Evolutionary conservation across 2,113 vertebrate genomes (phyloP).

Genomic region (Paramormyrops kingsleyae): DNA sequence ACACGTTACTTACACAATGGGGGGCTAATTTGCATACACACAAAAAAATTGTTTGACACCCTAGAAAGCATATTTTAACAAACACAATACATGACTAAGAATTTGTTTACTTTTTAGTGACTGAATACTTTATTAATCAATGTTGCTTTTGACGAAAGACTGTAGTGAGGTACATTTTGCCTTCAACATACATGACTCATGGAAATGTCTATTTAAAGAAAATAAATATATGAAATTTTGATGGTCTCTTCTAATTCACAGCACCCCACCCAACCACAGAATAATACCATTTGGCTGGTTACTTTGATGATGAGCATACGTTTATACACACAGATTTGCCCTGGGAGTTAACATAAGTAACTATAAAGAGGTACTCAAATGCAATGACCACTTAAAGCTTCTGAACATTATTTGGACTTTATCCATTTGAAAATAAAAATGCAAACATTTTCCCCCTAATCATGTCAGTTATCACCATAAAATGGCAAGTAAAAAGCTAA

Average conservation of each 20-base stretch:
- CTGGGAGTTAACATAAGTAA: neutral
- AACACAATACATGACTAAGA: neutral
- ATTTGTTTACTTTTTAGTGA: neutral
- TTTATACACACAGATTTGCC: neutral
- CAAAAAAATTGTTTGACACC: neutral
- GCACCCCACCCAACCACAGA: too few relatives aligned
- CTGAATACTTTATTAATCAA: neutral
- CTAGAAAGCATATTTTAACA: neutral
- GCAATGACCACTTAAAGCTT: neutral
- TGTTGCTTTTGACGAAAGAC: neutral
- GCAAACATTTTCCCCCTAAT: neutral
- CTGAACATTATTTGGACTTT: neutral
- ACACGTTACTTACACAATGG: neutral
- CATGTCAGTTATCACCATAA: neutral
- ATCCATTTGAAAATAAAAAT: neutral
- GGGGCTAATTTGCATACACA: neutral
- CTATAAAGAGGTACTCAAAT: neutral
- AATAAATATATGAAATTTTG: too few relatives aligned
- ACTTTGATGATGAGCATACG: neutral
- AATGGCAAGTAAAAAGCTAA: neutral
- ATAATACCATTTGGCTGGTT: neutral
- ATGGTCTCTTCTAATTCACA: neutral
- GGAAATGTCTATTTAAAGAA: neutral
- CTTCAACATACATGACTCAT: neutral
- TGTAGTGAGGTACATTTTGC: neutral